Base-by-base conservation (phyloP, 2,888 invertebrate species). In the Hecatera dysodea region DNA sequence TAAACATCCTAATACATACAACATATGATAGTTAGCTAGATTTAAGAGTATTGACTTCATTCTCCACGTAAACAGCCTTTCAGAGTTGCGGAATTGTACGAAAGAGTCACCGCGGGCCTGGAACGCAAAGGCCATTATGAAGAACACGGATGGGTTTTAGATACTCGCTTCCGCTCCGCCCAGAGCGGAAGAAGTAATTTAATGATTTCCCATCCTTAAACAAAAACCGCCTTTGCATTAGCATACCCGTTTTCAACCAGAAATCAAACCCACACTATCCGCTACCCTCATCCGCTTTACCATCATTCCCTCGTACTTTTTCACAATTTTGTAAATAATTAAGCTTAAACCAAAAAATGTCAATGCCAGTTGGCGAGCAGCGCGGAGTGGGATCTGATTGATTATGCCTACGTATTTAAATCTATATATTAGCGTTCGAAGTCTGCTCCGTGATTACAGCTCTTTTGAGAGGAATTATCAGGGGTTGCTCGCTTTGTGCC, bases 301-400 rank as follows among this genome's bases (percentile, higher is more conserved):
- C 72, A 48, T 44, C 24, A 60, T 24, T 36, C 19, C n/a, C 17
- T 46, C 27, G 44, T 78, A 90, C 88, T 92, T 93, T 93, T 94
- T 93, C 92, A 89, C 88, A 88, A 91, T 93, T 93, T 93, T 93
- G 92, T 92, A 90, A 92, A 94, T 94, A 93, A 95, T 95, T 92
- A 95, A 95, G 93, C 93, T 92, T 89, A 90, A 94, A 95, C 95
- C 95, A 91, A 92, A 93, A 93, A 91, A 91, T 88, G 95, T 94
- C 95, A 94, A 86, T 90, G 81, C 87, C 95, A 95, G 85, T 90
- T 92, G 91, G 90, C 85, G 89, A 85, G 7, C 71, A 33, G 36
- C 59, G 77, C 84, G 79, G 86, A 88, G 80, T 80, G 84, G 83
- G 72, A 87, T 81, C 87, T 86, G 85, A 92, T 91, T 89, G 88